Evolutionary conservation across 2,888 invertebrate genomes (phyloP).

Genomic region (Furcula furcula): DNA sequence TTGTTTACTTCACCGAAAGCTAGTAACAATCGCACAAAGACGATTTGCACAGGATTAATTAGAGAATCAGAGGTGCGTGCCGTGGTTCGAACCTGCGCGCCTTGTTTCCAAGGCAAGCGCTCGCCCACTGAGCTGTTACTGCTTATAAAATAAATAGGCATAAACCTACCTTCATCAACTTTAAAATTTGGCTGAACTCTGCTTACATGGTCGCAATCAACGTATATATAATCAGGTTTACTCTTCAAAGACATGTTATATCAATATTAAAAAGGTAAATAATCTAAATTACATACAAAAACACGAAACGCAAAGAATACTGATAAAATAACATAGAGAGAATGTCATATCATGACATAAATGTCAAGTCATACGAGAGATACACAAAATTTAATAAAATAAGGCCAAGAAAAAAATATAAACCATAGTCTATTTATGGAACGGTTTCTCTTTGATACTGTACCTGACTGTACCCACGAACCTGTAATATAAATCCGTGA

Average conservation of each 20-base stretch:
- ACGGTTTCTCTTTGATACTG: too few species aligned
- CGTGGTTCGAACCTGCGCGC: neutral
- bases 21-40: neutral
- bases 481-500: too few species aligned
- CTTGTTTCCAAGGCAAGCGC: neutral
- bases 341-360: too few species aligned
- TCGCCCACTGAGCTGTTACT: neutral
- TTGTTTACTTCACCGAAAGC: too few species aligned
- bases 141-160: constrained; percentile 1
- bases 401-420: too few species aligned
- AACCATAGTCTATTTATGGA: too few species aligned
- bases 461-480: too few species aligned
- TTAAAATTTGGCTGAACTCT: neutral
- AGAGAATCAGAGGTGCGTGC: neutral
- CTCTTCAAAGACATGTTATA: neutral
- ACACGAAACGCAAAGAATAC: too few species aligned
- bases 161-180: constrained; percentile 1
- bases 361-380: too few species aligned
- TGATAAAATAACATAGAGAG: too few species aligned
- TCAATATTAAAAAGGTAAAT: constrained; percentile 1
- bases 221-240: constrained; percentile 1
- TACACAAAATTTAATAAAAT: too few species aligned
- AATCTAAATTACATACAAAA: neutral
- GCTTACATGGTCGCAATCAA: constrained; percentile 1
- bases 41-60: neutral